Evolutionary conservation across 2,797 vertebrate species (phyloP).

Genomic region (Acanthis flammea): DNA sequence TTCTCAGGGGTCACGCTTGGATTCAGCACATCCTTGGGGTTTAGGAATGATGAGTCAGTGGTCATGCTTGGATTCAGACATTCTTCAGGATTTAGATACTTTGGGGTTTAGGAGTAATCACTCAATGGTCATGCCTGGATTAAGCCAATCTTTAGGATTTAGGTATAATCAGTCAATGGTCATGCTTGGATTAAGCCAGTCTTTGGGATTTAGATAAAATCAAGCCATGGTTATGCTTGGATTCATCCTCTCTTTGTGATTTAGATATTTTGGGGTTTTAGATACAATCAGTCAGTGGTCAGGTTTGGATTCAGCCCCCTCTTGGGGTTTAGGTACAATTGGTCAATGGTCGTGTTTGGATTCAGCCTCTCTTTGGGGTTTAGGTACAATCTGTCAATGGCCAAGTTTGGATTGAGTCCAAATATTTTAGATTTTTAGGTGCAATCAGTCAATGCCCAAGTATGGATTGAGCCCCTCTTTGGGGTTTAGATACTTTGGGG

Average conservation of each 20-base stretch:
- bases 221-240: not conserved
- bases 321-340: not conserved
- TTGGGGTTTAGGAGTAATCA: not conserved
- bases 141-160: not conserved
- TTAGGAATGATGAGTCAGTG: not conserved
- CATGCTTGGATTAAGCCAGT: not conserved
- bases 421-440: fast-evolving
- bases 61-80: not conserved
- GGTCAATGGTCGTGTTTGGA: no score
- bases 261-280: not conserved
- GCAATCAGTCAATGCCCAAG: no score
- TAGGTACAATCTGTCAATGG: not conserved
- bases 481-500: not conserved
- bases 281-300: not conserved
- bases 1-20: not conserved
- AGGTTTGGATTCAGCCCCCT: no score
- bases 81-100: not conserved
- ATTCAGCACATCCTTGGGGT: not conserved
- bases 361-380: not conserved
- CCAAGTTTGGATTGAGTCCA: fast-evolving
- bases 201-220: not conserved
- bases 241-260: not conserved
- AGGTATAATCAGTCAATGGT: not conserved
- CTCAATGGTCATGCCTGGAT: not conserved
- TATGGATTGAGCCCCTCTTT: not conserved